Base-by-base conservation (phyloP, 2,797 vertebrate species). In the Eupleurogrammus muticus region DNA sequence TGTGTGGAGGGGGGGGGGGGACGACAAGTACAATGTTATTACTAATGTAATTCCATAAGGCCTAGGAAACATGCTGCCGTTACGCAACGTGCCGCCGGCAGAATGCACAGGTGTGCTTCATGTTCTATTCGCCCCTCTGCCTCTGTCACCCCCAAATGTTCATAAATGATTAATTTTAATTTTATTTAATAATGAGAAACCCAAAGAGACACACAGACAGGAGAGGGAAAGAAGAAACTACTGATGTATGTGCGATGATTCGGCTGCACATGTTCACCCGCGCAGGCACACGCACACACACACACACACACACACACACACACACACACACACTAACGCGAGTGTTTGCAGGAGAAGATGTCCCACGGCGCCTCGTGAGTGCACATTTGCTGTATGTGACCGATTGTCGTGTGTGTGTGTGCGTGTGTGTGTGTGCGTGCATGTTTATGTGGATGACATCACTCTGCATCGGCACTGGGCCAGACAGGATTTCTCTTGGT, bases 51-150 rank as follows among this genome's bases (percentile, higher is more conserved):
- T 66, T 83, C 82, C 70, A 80, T 77, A 77, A 70, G 75, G 67
- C 67, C 46, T 65, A 51, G 44, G 17, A 71, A 73, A 67, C 60
- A 70, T 36, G 9, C 63, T 20, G 80, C 61, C 23, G 59, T 90
- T 84, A 84, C 0, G 36, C 80, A 75, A 81, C 28, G 8, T 0
- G 64, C 87, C 50, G 47, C 19, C 16, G 70, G 87, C 81, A 9
- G 62, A 79, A 89, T 55, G 83, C 79, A 88, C 88, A 90, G 85
- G 87, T 90, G 85, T 11, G 57, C 81, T 73, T 90, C 83, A 85
- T 85, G 82, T 89, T 89, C 74, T 75, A 65, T 84, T 79, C 67
- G 20, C 59, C 28, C 57, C 23, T 19, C n/a, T n/a, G 72, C 57
- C 74, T 74, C 78, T 65, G 75, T 82, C 74, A 67, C 81, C 73